Conservation (phyloP, 2,797 vertebrate species). For the Paratrypauchen microcephalus region DNA sequence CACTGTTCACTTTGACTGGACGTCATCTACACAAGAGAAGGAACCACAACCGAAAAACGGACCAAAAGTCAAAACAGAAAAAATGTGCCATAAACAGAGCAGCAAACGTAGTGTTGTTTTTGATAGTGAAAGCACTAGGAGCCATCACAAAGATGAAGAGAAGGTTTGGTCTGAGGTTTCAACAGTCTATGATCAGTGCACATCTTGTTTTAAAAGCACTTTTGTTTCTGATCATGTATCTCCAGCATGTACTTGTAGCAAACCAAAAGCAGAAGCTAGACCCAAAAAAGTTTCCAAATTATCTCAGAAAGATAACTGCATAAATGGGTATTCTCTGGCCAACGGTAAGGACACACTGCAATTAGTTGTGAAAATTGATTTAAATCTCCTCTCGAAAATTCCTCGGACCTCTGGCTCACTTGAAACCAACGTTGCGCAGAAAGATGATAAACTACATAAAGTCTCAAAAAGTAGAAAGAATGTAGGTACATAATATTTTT, state of each 20-base stretch:
- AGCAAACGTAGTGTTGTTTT: conserved; percentile 37
- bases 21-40: conserved; percentile 49
- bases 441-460: conserved; percentile 25
- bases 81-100: conserved; percentile 53
- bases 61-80: conserved; percentile 86
- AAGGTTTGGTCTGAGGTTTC: conserved; percentile 40
- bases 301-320: conserved; percentile 61
- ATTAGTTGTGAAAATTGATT: conserved; percentile 87
- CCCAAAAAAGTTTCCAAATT: conserved; percentile 64
- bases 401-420: conserved; percentile 58
- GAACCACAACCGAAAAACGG: conserved; percentile 77
- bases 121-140: conserved; percentile 53
- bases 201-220: conserved; percentile 34
- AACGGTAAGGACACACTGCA: conserved; percentile 10
- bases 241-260: conserved; percentile 51
- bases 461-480: conserved; percentile 74
- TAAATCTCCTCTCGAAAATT: conserved; percentile 81
- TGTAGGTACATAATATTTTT: conserved; percentile 32
- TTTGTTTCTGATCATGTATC: conserved; percentile 58
- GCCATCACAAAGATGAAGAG: conserved; percentile 60
- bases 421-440: conserved; percentile 56
- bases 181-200: conserved; percentile 28
- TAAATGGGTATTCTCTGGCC: conserved; percentile 28
- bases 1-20: conserved; percentile 69
- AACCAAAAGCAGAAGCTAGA: conserved; percentile 45